Percentiles rank a stretch among this genome's conserved stretches.
These are phyloP conservation scores for Dicrostonyx torquatus DNA, from an alignment of 2,797 vertebrate species.

Conservation along the genomic window DNA sequence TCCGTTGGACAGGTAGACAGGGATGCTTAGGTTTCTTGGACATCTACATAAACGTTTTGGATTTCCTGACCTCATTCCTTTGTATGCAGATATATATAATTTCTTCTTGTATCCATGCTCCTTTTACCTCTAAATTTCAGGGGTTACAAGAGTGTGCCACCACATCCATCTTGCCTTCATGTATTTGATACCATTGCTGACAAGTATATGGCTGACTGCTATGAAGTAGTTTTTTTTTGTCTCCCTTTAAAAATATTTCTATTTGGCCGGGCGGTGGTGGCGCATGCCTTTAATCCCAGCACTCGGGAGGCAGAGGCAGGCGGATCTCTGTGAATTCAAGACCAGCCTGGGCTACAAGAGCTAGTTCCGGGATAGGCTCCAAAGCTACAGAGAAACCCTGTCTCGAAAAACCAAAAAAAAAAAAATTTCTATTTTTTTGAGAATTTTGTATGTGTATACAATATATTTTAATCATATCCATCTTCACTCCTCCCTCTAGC, in stretches of 20 bases:
- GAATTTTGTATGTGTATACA: neutral
- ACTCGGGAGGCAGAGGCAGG: too few relatives aligned
- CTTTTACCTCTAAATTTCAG: neutral
- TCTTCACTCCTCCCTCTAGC: too few relatives aligned
- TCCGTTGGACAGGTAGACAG: neutral
- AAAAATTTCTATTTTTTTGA: neutral
- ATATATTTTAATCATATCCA: neutral
- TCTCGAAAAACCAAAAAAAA: too few relatives aligned
- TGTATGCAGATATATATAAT: neutral
- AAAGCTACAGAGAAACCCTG: too few relatives aligned
- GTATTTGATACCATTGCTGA: neutral
- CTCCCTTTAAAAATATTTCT: neutral
- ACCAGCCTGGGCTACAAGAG: too few relatives aligned
- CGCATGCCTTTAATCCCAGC: too few relatives aligned
- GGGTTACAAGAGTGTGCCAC: too few relatives aligned
- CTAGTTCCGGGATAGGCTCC: too few relatives aligned
- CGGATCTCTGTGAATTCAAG: too few relatives aligned
- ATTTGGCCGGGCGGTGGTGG: too few relatives aligned
- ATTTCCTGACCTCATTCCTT: conserved; percentile 26
- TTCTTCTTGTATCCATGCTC: too few relatives aligned
- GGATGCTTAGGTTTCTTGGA: conserved; percentile 16
- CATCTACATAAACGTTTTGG: conserved; percentile 3
- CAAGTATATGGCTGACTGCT: neutral
- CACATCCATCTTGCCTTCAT: neutral
- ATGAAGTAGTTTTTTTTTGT: neutral